Conservation (phyloP, 2,888 invertebrate genomes). For the Limulus polyphemus region DNA sequence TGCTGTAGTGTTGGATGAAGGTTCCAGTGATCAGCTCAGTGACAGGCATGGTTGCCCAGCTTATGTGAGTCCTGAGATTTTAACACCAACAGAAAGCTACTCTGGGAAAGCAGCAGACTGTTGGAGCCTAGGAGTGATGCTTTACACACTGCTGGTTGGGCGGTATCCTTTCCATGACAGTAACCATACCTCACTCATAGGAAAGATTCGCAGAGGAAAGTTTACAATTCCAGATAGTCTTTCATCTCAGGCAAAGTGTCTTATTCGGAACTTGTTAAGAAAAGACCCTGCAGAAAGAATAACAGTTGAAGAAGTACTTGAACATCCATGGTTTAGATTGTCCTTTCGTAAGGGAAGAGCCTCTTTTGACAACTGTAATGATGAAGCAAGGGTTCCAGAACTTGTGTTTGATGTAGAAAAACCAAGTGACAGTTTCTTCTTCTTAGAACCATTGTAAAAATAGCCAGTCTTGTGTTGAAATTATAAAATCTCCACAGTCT, state of each 20-base stretch:
- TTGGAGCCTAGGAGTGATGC: slow-evolving; percentile 81
- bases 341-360: too few relatives aligned
- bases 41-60: slow-evolving; percentile 89
- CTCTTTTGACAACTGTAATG: too few relatives aligned
- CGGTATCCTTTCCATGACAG: slow-evolving; percentile 89
- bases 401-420: too few relatives aligned
- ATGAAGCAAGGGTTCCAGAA: too few relatives aligned
- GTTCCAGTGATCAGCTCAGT: slow-evolving; percentile 62
- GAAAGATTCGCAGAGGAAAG: slow-evolving; percentile 73
- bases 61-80: slow-evolving; percentile 86
- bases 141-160: slow-evolving; percentile 88
- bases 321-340: slow-evolving; percentile 63
- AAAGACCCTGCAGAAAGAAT: slow-evolving; percentile 68
- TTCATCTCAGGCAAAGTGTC: slow-evolving; percentile 65
- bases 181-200: slow-evolving; percentile 71
- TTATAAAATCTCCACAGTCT: too few relatives aligned
- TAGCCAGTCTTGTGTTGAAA: too few relatives aligned
- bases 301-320: slow-evolving; percentile 59
- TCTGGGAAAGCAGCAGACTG: slow-evolving; percentile 79
- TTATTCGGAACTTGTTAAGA: slow-evolving; percentile 66
- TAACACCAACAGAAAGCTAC: slow-evolving; percentile 56
- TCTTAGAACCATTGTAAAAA: too few relatives aligned
- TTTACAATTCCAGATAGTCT: slow-evolving; percentile 72
- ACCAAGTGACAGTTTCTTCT: too few relatives aligned
- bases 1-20: slow-evolving; percentile 64